These are phyloP conservation scores for Oryzias curvinotus DNA, from an alignment of 2,113 vertebrate species.

Conservation along the genomic window DNA sequence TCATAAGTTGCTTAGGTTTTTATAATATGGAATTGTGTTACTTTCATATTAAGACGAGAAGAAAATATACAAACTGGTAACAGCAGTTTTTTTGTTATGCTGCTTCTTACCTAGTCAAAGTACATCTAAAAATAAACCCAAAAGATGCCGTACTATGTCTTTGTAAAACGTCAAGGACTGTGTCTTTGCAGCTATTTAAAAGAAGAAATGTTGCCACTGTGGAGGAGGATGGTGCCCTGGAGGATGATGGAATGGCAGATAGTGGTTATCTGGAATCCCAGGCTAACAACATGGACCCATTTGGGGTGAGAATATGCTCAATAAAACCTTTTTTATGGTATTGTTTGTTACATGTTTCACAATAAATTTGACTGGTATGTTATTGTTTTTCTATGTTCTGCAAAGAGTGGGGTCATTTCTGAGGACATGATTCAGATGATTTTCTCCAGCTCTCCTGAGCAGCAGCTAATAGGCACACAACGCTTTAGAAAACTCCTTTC, in stretches of 20 bases:
- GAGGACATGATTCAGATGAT: slow-evolving; percentile 99
- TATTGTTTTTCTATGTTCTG: slow-evolving; percentile 2
- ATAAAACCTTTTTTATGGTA: background rate
- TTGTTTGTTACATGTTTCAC: background rate
- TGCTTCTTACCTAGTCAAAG: no score
- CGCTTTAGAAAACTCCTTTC: slow-evolving; percentile 97
- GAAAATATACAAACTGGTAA: no score
- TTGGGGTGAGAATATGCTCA: slow-evolving; percentile 76
- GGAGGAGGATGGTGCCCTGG: slow-evolving; percentile 84
- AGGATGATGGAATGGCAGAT: slow-evolving; percentile 97
- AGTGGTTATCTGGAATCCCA: slow-evolving; percentile 94
- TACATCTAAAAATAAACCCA: background rate
- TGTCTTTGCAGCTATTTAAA: slow-evolving; percentile 87
- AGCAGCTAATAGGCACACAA: slow-evolving; percentile 96
- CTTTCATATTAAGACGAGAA: no score
- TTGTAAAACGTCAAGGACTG: background rate
- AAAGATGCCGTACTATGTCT: background rate
- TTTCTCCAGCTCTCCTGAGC: slow-evolving; percentile 92
- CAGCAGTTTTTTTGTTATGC: no score
- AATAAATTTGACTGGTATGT: background rate
- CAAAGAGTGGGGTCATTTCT: slow-evolving; percentile 86
- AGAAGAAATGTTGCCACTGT: slow-evolving; percentile 93
- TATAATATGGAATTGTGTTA: no score
- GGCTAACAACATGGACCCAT: slow-evolving; percentile 95
- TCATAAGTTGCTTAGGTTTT: no score